A percentile compares a stretch with the other conserved stretches of the same genome.
Conservation (phyloP, 2,113 vertebrate genomes). For the Numenius arquata region DNA sequence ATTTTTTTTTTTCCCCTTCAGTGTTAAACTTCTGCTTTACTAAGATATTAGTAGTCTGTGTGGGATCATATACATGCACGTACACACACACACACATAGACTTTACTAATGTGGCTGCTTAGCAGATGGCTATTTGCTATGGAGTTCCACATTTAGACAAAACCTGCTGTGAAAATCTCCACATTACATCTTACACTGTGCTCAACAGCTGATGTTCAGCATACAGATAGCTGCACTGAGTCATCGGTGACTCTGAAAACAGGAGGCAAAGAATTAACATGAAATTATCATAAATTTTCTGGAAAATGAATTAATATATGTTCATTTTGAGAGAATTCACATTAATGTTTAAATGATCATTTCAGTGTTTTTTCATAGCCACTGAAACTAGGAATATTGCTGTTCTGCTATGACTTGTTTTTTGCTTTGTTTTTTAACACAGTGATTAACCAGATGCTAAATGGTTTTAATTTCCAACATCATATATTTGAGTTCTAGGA, state of each 20-base stretch:
- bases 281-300: slow-evolving; percentile 60
- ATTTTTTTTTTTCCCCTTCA: not conserved
- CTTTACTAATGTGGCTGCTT: slow-evolving; percentile 10
- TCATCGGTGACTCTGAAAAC: slow-evolving; percentile 53
- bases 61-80: not conserved
- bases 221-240: slow-evolving; percentile 42
- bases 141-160: slow-evolving; percentile 57
- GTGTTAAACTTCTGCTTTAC: not conserved
- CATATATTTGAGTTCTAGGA: slow-evolving; percentile 18
- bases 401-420: slow-evolving; percentile 5
- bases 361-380: slow-evolving; percentile 25
- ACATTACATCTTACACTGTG: slow-evolving; percentile 43
- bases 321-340: not conserved
- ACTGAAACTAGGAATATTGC: slow-evolving; percentile 31
- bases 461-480: slow-evolving; percentile 48
- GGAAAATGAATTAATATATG: slow-evolving; percentile 56
- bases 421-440: slow-evolving; percentile 24
- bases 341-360: slow-evolving; percentile 30
- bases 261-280: slow-evolving; percentile 56
- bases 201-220: slow-evolving; percentile 60
- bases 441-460: slow-evolving; percentile 63
- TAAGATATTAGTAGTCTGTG: not conserved
- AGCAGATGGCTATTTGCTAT: slow-evolving; percentile 64
- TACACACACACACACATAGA: not conserved
- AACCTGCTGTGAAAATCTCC: slow-evolving; percentile 58